phyloP scores from a whole-genome alignment of 1,140 invertebrate species.

The Schlechtendalia chinensis region DNA sequence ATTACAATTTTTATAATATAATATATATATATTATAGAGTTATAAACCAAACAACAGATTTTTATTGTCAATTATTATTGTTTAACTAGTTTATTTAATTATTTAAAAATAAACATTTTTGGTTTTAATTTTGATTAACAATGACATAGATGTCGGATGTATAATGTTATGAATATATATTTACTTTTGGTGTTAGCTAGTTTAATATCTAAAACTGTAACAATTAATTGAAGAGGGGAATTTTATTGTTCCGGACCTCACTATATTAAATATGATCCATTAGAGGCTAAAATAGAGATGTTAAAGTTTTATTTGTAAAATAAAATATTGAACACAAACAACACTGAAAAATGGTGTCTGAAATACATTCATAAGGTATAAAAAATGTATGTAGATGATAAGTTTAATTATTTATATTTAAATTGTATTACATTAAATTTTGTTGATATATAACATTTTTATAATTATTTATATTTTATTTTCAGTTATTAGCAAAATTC shows the following conservation, averaged over 20 bases:
- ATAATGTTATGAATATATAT: neutral
- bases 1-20: no score
- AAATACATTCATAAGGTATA: neutral
- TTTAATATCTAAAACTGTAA: neutral
- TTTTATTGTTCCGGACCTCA: conserved; percentile 5
- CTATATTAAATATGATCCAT: conserved; percentile 2
- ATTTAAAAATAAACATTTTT: neutral
- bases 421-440: neutral
- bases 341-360: neutral
- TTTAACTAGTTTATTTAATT: neutral
- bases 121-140: neutral
- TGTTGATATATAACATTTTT: neutral
- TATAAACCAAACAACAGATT: no score
- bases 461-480: neutral
- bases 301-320: neutral
- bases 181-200: neutral
- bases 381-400: neutral
- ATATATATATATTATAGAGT: no score
- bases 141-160: neutral
- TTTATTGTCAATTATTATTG: no score
- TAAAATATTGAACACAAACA: neutral
- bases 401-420: neutral
- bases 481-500: conserved; percentile 36
- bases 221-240: conserved; percentile 11
- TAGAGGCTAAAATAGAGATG: neutral